Conservation (phyloP, 2,113 vertebrate genomes). For the Pomatostomus ruficeps region DNA sequence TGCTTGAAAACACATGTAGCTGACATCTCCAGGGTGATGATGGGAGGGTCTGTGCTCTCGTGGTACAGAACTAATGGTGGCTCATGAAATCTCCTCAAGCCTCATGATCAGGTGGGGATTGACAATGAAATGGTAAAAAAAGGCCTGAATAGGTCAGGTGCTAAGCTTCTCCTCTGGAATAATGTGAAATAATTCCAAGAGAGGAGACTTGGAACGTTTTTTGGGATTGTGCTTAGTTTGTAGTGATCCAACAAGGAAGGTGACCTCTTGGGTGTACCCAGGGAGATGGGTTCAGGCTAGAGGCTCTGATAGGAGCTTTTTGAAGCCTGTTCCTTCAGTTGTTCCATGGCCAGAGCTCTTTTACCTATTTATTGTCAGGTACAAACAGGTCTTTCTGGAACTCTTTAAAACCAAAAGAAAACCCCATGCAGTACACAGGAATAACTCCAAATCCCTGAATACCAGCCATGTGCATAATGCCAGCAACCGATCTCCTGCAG, state of each 20-base stretch:
- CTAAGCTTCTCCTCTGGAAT: neutral
- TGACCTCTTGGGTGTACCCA: rapidly evolving
- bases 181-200: neutral
- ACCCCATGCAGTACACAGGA: rapidly evolving
- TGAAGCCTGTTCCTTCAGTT: neutral
- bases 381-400: neutral
- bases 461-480: neutral
- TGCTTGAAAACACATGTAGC: neutral
- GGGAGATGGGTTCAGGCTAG: neutral
- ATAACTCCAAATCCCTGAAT: neutral
- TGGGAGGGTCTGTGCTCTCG: neutral
- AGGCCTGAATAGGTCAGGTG: rapidly evolving
- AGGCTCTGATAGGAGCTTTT: neutral
- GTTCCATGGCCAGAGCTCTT: neutral
- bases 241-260: neutral
- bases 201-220: neutral
- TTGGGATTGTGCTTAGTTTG: neutral
- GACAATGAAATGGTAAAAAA: neutral
- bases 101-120: neutral
- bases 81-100: neutral
- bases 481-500: neutral
- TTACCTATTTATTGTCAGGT: neutral
- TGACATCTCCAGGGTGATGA: neutral
- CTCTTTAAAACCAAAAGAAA: neutral
- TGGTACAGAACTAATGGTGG: neutral